Evolutionary conservation across 37 sponge, comb jelly and placozoan species (phyloP).

Genomic region (Cliona cf. orientalis): DNA sequence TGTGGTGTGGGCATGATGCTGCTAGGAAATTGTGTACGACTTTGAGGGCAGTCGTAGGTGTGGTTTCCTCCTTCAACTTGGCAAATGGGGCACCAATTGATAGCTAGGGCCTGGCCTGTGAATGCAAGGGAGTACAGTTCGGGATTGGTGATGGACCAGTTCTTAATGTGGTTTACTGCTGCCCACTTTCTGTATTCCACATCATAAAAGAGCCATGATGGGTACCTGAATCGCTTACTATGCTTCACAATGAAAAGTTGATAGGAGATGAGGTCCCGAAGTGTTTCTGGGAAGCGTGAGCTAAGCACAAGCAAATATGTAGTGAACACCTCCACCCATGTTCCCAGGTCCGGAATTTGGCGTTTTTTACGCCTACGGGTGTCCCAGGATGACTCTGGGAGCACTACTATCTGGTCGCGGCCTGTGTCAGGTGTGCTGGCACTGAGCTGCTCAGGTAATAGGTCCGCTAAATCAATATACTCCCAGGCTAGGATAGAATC

Average conservation of each 20-base stretch:
- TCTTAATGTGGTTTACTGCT: not conserved
- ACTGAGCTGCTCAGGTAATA: not conserved
- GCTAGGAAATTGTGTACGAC: too few relatives aligned
- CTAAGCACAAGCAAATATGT: not conserved
- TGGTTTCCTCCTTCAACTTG: conserved; percentile 8
- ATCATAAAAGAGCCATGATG: conserved; percentile 13
- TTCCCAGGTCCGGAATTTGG: not conserved
- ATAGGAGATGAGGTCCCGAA: not conserved
- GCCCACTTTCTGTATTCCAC: conserved; percentile 1
- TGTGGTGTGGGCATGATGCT: not conserved
- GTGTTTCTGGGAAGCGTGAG: not conserved
- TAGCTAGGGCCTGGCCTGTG: not conserved
- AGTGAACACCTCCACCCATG: not conserved
- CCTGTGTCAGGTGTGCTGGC: not conserved
- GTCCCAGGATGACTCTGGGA: not conserved
- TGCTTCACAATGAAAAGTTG: not conserved
- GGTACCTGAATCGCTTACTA: not conserved
- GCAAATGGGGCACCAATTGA: not conserved
- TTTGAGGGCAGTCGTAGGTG: conserved; percentile 1
- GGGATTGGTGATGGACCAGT: not conserved
- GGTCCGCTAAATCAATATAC: not conserved
- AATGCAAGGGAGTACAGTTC: not conserved
- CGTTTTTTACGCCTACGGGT: not conserved
- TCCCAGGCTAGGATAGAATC: not conserved
- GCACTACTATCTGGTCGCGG: not conserved